These are phyloP conservation scores for Capreolus pygargus DNA, from an alignment of 2,113 vertebrate species.

Conservation along the genomic window DNA sequence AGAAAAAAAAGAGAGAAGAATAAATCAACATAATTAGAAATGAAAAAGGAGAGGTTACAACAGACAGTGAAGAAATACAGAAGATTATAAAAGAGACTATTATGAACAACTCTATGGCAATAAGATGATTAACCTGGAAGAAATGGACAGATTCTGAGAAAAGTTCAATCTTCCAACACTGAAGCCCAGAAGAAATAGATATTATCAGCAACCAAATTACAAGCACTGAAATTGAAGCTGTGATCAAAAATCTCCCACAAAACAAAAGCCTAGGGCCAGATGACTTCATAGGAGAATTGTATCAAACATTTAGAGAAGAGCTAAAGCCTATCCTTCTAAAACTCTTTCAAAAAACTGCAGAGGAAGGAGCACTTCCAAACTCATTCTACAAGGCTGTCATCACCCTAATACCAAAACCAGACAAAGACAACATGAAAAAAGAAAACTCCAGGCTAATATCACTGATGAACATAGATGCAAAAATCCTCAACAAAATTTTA, in stretches of 20 bases:
- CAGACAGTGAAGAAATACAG: not conserved
- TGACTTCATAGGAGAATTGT: not conserved
- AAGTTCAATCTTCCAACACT: not conserved
- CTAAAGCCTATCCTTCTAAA: not conserved
- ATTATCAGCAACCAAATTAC: not conserved
- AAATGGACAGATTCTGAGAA: not conserved
- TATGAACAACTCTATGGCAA: not conserved
- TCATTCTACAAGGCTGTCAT: accelerated
- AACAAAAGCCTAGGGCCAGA: not conserved
- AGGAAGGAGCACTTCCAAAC: not conserved
- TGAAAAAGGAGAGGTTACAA: not conserved
- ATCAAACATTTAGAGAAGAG: not conserved
- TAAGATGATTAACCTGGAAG: not conserved
- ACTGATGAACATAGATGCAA: not conserved
- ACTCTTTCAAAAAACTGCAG: not conserved
- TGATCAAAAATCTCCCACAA: not conserved
- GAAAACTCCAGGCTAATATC: not conserved
- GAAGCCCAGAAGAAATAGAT: not conserved
- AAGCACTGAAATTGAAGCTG: not conserved
- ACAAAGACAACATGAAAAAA: not conserved
- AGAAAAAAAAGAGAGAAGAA: not conserved
- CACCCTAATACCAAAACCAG: not conserved
- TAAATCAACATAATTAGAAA: not conserved
- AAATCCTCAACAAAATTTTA: not conserved
- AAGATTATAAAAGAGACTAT: not conserved